Evolutionary conservation across 2,888 invertebrate genomes (phyloP).

Genomic region (Neria commutata): DNA sequence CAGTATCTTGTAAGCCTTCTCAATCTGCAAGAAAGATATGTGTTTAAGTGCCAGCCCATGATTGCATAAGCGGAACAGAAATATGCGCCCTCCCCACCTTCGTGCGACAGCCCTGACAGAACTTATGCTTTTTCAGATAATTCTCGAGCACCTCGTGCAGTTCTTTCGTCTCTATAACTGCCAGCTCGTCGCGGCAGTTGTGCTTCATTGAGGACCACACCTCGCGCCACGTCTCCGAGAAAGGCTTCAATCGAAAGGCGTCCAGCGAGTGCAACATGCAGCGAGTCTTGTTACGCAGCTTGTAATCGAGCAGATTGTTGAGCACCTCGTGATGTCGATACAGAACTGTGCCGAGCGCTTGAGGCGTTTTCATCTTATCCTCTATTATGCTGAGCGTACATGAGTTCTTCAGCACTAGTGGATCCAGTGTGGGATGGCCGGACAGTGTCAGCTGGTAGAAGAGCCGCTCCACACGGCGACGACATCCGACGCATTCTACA

Average conservation of each 20-base stretch:
- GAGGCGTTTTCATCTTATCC: constrained; percentile 79
- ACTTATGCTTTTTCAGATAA: constrained; percentile 90
- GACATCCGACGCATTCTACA: constrained; percentile 93
- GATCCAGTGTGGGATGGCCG: constrained; percentile 86
- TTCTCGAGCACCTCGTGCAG: constrained; percentile 86
- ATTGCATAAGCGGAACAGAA: background rate
- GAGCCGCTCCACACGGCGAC: constrained; percentile 87
- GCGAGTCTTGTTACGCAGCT: constrained; percentile 86
- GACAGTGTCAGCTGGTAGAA: constrained; percentile 85
- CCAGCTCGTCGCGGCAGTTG: constrained; percentile 81
- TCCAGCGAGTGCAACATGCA: constrained; percentile 91
- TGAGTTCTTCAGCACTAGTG: constrained; percentile 76
- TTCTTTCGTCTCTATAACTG: constrained; percentile 84
- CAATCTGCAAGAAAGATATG: constrained; percentile 61
- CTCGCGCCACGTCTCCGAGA: constrained; percentile 78
- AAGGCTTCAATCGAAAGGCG: constrained; percentile 77
- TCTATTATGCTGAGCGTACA: constrained; percentile 81
- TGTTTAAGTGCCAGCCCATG: background rate
- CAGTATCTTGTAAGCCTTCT: constrained; percentile 83
- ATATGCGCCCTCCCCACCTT: constrained; percentile 68
- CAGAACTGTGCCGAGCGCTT: constrained; percentile 81
- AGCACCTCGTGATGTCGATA: constrained; percentile 84
- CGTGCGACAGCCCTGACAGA: constrained; percentile 91
- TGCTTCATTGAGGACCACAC: constrained; percentile 86
- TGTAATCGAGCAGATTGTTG: constrained; percentile 78